These are phyloP conservation scores for Ia io DNA, from an alignment of 2,113 vertebrate genomes.

Conservation along the genomic window DNA sequence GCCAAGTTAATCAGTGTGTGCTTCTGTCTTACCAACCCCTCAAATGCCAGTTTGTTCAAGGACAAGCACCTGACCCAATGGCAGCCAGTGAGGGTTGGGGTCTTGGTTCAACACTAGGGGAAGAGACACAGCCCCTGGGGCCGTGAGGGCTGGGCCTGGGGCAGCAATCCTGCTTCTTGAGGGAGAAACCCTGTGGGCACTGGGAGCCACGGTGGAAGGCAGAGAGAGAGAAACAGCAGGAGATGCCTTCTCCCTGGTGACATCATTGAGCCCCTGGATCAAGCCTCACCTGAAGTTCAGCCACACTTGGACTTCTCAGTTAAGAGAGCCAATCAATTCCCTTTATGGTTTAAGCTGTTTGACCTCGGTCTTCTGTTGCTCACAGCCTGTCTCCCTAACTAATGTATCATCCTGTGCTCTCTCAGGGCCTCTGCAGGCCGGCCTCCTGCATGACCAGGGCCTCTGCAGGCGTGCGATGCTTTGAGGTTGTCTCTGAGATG, in stretches of 20 bases:
- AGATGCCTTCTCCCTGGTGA: background rate
- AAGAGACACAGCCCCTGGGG: background rate
- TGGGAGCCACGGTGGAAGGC: background rate
- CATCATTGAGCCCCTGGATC: background rate
- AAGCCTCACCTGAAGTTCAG: background rate
- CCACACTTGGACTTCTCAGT: background rate
- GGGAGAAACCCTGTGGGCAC: background rate
- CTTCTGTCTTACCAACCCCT: fast-evolving
- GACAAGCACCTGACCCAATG: background rate
- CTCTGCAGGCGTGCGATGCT: background rate
- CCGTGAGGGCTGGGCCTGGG: background rate
- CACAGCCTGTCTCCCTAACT: no score
- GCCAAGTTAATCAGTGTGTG: fast-evolving
- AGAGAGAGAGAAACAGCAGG: background rate
- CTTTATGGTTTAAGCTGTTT: background rate
- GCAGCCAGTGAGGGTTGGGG: background rate
- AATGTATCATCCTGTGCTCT: background rate
- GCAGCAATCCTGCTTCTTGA: background rate
- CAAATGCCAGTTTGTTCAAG: background rate
- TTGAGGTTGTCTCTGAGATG: background rate
- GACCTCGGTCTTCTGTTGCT: background rate
- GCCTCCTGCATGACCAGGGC: background rate
- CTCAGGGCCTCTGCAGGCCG: background rate
- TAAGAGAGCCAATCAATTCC: background rate
- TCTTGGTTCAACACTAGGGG: background rate